phyloP scores from a whole-genome alignment of 2,888 invertebrate genomes.

The Stictocephala bisonia region DNA sequence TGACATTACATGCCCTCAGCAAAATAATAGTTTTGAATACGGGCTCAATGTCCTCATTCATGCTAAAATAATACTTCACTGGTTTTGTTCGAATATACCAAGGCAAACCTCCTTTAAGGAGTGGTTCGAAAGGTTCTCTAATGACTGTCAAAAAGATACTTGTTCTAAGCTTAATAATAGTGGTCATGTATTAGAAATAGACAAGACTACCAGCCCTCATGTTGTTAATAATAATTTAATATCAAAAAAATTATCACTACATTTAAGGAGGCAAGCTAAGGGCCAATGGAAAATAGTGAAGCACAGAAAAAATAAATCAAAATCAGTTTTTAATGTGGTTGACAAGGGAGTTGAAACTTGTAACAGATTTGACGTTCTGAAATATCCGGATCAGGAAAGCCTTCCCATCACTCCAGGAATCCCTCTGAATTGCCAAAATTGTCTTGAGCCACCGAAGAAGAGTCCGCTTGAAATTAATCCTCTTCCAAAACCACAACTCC shows the following conservation, averaged over 20 bases:
- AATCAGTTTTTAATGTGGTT: too few relatives aligned
- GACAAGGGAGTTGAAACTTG: too few relatives aligned
- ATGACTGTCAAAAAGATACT: too few relatives aligned
- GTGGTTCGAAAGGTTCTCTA: not conserved
- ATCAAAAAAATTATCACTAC: not conserved
- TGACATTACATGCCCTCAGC: not conserved
- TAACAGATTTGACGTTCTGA: not conserved
- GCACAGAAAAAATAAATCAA: too few relatives aligned
- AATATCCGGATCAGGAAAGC: not conserved
- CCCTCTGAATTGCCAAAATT: not conserved
- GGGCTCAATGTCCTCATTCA: too few relatives aligned
- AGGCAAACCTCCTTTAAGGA: not conserved
- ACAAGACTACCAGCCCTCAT: too few relatives aligned
- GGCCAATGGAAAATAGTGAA: not conserved
- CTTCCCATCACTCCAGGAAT: not conserved
- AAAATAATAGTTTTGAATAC: conserved; percentile 12
- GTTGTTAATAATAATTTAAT: not conserved
- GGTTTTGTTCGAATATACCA: not conserved
- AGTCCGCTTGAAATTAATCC: too few relatives aligned
- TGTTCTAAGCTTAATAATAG: too few relatives aligned
- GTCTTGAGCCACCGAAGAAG: not conserved
- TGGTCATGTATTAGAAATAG: too few relatives aligned
- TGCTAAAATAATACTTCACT: not conserved
- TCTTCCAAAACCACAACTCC: too few relatives aligned
- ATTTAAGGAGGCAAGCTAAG: not conserved